Evolutionary conservation across 2,888 invertebrate genomes (phyloP).

Genomic region (Pilophorus perplexus): DNA sequence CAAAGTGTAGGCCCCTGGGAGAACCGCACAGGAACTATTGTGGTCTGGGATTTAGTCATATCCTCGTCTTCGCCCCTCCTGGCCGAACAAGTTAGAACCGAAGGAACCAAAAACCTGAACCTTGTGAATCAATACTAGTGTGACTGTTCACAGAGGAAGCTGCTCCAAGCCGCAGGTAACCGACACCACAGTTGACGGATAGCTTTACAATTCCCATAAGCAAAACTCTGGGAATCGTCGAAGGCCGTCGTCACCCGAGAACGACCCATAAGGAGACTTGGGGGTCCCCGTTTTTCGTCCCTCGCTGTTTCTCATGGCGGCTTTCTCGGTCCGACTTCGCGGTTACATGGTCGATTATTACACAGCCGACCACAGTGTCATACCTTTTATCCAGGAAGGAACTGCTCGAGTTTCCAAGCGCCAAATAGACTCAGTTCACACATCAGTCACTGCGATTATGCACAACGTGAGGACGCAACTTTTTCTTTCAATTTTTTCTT

Average conservation of each 20-base stretch:
- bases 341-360: constrained; percentile 23
- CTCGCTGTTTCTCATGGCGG: background rate
- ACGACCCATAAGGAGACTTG: background rate
- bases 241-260: background rate
- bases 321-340: constrained; percentile 7
- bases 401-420: too few species aligned
- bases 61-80: too few species aligned
- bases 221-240: constrained; percentile 7
- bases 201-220: constrained; percentile 33
- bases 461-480: constrained; percentile 1
- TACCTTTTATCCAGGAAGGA: constrained; percentile 8
- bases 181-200: constrained; percentile 12
- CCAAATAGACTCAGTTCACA: too few species aligned
- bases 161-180: constrained; percentile 27
- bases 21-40: too few species aligned
- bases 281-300: background rate
- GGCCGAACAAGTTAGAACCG: background rate
- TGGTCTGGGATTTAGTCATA: too few species aligned
- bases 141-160: constrained; percentile 42
- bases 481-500: constrained; percentile 5
- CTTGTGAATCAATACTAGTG: constrained; percentile 41
- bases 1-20: too few species aligned
- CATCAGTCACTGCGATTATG: too few species aligned
- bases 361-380: background rate
- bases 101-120: background rate